Base-by-base conservation (phyloP, 1,140 invertebrate genomes). In the Mycetomoellerius zeteki region DNA sequence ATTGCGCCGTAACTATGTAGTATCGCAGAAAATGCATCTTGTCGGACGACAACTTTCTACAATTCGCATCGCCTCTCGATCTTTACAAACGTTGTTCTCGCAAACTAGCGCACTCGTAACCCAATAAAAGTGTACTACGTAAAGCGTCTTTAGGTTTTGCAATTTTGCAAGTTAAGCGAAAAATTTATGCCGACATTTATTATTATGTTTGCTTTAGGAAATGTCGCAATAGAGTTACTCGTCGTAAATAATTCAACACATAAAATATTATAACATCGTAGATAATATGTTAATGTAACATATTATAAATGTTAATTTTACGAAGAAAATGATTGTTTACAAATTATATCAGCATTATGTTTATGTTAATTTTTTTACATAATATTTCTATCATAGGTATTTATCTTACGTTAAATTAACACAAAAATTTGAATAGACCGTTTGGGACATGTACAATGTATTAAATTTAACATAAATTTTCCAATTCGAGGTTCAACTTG, bases 41-140 rank as follows among this genome's bases (percentile, higher is more conserved):
- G 71, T 69, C 47, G 54, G 16, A 19, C 30, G n/a, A 64, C 24
- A 86, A 88, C 86, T 88, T 88, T 86, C 86, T 86, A 56, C 65
- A 67, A 86, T 86, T 77, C 84, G 58, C 65, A 21, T 72, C 75
- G 50, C 24, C 50, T 78, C 56, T 80, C 71, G n/a, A 85, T 76
- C n/a, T 65, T 4, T 21, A 65, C 64, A 37, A 71, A 56, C 50
- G 50, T 30, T 72, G 52, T 1, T 21, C 21, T 47, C 54, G 16
- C 37, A 3, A 16, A 62, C n/a, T 60, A 14, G 16, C 16, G 10
- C 64, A 64, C 30, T 47, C 58, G n/a, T 24, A 62, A 65, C 24
- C 43, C 54, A 43, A 14, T 65, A 52, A 33, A 47, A 30, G 24
- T 65, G 6, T 27, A 64, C 21, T 19, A 27, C 21, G 19, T 65